Evolutionary conservation across 2,888 invertebrate genomes (phyloP), one percentile per base, ranked within the genome.

Genomic region (Megamerina dolium): DNA sequence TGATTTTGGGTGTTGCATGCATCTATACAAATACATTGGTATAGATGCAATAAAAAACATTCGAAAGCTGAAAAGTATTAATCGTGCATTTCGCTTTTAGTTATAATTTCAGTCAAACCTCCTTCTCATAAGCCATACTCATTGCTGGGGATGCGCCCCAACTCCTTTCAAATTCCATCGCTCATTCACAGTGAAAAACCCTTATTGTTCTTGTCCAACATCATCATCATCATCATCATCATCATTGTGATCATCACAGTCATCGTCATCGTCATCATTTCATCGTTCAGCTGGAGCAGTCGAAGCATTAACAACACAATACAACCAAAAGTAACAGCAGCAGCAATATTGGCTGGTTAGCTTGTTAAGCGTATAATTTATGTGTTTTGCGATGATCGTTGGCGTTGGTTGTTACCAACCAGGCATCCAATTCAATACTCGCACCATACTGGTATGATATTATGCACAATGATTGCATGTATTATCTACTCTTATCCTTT

Each of bases 311-410:
- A n/a, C n/a, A n/a, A n/a, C n/a, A n/a, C n/a, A n/a, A n/a, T n/a
- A n/a, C n/a, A n/a, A n/a, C n/a, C n/a, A n/a, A n/a, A n/a, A n/a
- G n/a, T n/a, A n/a, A n/a, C n/a, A n/a, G n/a, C n/a, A n/a, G n/a
- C n/a, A n/a, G n/a, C n/a, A n/a, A n/a, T n/a, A n/a, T n/a, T n/a
- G n/a, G n/a, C n/a, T n/a, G n/a, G n/a, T n/a, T n/a, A n/a, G 59
- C 64, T 66, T 65, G 65, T 65, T 65, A 65, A 66, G 60, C 62
- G 61, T 57, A 60, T 65, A 66, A 65, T 65, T 65, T 65, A 65
- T 65, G 67, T 62, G 60, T 52, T 60, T 61, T 54, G 58, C 59
- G 67, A 66, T 65, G 61, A 54, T 66, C 62, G 61, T 62, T 64
- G 63, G 61, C 65, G 57, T 60, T 64, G 49, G 48, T 44, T 42